Conservation (phyloP, 2,113 vertebrate species). For the Brevimyrus niger region DNA sequence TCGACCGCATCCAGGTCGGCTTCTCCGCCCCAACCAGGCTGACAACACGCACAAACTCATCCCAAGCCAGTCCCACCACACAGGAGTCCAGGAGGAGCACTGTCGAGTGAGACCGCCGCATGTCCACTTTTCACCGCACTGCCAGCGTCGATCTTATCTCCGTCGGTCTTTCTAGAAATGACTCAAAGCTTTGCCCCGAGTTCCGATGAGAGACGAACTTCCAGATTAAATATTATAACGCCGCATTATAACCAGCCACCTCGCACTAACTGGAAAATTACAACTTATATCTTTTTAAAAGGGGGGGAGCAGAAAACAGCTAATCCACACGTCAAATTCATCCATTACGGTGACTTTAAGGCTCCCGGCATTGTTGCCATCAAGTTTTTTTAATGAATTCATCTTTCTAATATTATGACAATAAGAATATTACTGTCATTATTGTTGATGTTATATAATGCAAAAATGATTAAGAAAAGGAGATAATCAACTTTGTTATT, state of each 20-base stretch:
- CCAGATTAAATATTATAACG: constrained; percentile 53
- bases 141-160: constrained; percentile 53
- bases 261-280: constrained; percentile 19
- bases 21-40: background rate
- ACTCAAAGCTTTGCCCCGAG: constrained; percentile 46
- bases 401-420: background rate
- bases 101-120: constrained; percentile 26
- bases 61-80: background rate
- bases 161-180: constrained; percentile 43
- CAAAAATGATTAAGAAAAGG: background rate
- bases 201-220: constrained; percentile 51
- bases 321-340: background rate
- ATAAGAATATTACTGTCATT: background rate
- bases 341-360: background rate
- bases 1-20: background rate
- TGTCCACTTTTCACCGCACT: constrained; percentile 49
- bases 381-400: background rate
- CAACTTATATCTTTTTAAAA: constrained; percentile 25
- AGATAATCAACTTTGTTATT: background rate
- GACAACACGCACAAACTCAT: background rate
- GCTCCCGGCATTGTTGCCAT: too few relatives aligned
- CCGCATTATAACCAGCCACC: constrained; percentile 38
- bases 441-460: background rate
- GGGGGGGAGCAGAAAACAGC: background rate
- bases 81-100: background rate